Conservation (phyloP, 2,888 invertebrate genomes). For the Pristionchus exspectatus region DNA sequence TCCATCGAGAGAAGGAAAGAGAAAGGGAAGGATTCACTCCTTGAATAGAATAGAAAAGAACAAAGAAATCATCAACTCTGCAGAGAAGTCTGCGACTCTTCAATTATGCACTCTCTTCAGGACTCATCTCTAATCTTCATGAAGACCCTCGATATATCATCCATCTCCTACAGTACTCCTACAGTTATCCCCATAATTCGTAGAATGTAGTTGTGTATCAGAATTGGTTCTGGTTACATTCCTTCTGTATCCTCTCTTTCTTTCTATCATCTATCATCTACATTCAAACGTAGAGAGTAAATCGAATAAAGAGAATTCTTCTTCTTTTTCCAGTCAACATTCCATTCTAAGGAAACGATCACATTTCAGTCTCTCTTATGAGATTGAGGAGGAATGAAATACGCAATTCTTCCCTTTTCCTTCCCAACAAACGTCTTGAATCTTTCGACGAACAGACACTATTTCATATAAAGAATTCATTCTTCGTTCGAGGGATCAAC, state of each 20-base stretch:
- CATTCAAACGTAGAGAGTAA: not conserved
- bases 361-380: constrained; percentile 8
- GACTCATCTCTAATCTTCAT: not conserved
- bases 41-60: not conserved
- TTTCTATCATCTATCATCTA: not conserved
- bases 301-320: not conserved
- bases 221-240: not conserved
- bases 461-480: not conserved
- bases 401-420: constrained; percentile 7
- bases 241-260: not conserved
- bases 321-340: constrained; percentile 18
- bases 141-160: not conserved
- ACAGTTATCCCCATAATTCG: not conserved
- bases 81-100: constrained; percentile 6
- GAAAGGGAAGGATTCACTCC: not conserved
- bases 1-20: not conserved
- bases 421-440: not conserved
- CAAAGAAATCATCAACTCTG: constrained; percentile 30
- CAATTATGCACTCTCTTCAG: not conserved
- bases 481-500: not conserved
- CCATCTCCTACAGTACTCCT: not conserved
- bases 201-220: not conserved
- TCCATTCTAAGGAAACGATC: constrained; percentile 28
- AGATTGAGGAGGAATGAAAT: constrained; percentile 25
- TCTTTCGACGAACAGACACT: not conserved